Conservation (phyloP, 2,888 invertebrate species). For the Epicampocera succincta region DNA sequence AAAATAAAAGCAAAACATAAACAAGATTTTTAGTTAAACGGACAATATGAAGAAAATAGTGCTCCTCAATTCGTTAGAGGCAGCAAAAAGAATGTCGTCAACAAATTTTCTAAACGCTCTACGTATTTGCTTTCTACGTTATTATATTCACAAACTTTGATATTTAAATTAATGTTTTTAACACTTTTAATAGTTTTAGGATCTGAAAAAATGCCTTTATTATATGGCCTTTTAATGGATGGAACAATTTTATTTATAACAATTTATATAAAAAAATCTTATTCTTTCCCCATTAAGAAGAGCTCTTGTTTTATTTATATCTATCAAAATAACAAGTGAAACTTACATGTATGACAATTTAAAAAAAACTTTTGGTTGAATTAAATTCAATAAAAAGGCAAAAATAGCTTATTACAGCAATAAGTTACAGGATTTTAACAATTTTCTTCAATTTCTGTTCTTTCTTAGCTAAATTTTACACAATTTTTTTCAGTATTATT, state of each 20-base stretch:
- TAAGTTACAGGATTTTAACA: conserved; percentile 23
- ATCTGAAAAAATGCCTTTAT: neutral
- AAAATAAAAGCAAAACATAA: neutral
- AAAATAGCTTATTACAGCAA: conserved; percentile 37
- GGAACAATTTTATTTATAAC: conserved; percentile 8
- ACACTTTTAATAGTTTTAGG: neutral
- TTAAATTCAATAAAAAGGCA: conserved; percentile 43
- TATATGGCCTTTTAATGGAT: neutral
- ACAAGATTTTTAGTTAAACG: neutral
- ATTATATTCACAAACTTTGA: neutral
- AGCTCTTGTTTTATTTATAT: conserved; percentile 49
- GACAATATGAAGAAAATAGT: neutral
- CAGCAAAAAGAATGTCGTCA: conserved; percentile 1
- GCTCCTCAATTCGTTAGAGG: neutral
- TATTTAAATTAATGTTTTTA: neutral
- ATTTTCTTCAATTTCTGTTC: conserved; percentile 27
- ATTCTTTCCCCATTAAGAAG: too few relatives aligned
- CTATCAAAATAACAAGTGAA: neutral
- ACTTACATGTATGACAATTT: conserved; percentile 54
- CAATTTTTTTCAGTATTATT: conserved; percentile 64
- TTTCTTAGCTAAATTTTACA: conserved; percentile 50
- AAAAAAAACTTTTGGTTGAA: conserved; percentile 12
- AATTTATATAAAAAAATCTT: conserved; percentile 40
- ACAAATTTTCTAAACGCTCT: conserved; percentile 24
- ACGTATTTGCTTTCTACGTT: neutral